Conservation (phyloP, 2,113 vertebrate genomes). For the Nyctereutes procyonoides region DNA sequence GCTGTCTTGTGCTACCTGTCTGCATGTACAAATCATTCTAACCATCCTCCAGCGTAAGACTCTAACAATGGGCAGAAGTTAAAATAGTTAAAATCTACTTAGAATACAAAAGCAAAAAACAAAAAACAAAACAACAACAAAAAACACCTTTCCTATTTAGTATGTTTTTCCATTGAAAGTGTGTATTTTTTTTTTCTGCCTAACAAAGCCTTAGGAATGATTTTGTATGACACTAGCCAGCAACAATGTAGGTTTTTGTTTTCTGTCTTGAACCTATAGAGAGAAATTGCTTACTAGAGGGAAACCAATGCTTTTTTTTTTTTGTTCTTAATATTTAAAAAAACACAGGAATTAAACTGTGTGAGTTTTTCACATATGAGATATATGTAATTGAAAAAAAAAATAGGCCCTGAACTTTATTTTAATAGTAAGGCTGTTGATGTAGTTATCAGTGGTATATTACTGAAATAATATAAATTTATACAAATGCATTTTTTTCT, state of each 20-base stretch:
- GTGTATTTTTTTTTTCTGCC: not conserved
- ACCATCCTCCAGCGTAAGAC: not conserved
- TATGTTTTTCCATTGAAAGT: not conserved
- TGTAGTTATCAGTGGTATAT: not conserved
- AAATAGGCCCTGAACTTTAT: not conserved
- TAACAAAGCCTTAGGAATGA: not conserved
- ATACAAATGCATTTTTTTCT: not conserved
- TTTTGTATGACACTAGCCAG: not conserved
- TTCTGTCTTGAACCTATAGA: not conserved
- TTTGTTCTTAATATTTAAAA: not conserved
- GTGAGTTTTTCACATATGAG: not conserved
- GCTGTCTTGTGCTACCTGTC: not conserved
- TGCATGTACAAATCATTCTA: not conserved
- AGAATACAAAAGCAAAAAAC: not conserved
- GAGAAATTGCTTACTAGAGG: not conserved
- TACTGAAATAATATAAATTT: not conserved
- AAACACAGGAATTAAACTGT: not conserved
- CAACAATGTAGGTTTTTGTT: not conserved
- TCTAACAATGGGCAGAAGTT: not conserved
- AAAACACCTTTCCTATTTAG: not conserved
- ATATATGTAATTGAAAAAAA: not conserved
- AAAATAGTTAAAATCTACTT: slow-evolving; percentile 6
- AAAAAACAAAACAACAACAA: too few relatives aligned
- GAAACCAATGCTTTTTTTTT: not conserved
- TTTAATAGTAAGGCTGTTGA: not conserved